Conservation (phyloP, 1,140 invertebrate species). For the Sesamia nonagrioides region DNA sequence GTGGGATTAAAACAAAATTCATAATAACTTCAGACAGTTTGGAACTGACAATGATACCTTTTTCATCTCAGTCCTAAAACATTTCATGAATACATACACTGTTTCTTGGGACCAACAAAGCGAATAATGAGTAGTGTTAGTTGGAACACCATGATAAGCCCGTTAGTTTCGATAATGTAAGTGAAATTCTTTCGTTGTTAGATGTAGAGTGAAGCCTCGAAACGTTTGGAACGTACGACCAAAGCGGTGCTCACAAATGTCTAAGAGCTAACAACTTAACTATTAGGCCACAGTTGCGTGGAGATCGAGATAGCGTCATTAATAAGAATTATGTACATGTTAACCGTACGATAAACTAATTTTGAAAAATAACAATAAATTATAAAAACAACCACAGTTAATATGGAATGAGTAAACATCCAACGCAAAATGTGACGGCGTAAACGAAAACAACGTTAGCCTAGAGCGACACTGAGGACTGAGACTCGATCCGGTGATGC, state of each 20-base stretch:
- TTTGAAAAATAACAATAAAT: constrained; percentile 45
- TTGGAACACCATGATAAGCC: constrained; percentile 35
- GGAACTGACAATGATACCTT: constrained; percentile 16
- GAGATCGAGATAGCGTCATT: constrained; percentile 37
- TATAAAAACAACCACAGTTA: constrained; percentile 42
- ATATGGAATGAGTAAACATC: constrained; percentile 51
- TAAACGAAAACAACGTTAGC: constrained; percentile 36
- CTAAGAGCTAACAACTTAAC: constrained; percentile 39
- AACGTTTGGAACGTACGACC: constrained; percentile 29
- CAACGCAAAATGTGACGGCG: constrained; percentile 33
- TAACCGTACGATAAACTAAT: constrained; percentile 40
- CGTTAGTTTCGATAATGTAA: constrained; percentile 37
- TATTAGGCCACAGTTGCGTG: constrained; percentile 46
- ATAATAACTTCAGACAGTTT: constrained; percentile 15
- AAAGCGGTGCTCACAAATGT: constrained; percentile 41
- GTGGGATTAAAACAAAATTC: constrained; percentile 1
- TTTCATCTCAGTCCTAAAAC: background rate
- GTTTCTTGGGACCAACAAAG: constrained; percentile 19
- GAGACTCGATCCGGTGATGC: constrained; percentile 16
- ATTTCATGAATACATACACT: background rate
- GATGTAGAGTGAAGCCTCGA: constrained; percentile 28
- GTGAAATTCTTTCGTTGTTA: constrained; percentile 41
- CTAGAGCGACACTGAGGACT: constrained; percentile 27
- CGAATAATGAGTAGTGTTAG: constrained; percentile 26
- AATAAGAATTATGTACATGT: constrained; percentile 35